phyloP scores from a whole-genome alignment of 2,797 vertebrate species.

The Nannoperca australis region DNA sequence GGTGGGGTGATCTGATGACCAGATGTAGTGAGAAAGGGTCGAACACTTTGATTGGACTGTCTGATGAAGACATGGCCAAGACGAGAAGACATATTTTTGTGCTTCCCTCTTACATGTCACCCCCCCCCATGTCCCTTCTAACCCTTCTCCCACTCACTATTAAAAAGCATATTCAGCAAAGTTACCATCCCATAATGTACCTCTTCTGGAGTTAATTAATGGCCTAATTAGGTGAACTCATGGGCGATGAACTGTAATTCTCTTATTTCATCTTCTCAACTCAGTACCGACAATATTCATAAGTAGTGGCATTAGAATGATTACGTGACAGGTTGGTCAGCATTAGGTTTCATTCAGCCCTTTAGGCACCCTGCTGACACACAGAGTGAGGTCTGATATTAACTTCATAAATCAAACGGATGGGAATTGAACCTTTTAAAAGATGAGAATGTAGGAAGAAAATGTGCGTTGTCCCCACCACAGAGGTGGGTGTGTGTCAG shows the following conservation, averaged over 20 bases:
- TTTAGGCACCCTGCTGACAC: constrained; percentile 37
- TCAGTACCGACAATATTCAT: constrained; percentile 82
- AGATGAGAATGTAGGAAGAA: background rate
- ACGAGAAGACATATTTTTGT: constrained; percentile 3
- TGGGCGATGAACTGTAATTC: constrained; percentile 77
- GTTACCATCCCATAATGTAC: constrained; percentile 49
- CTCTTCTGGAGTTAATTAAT: constrained; percentile 78
- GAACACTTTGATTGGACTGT: constrained; percentile 19
- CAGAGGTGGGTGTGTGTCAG: constrained; percentile 37
- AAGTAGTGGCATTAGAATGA: constrained; percentile 75
- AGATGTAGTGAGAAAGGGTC: constrained; percentile 2
- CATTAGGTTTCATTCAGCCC: constrained; percentile 31
- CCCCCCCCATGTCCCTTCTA: constrained; percentile 1
- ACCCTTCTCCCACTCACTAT: constrained; percentile 50
- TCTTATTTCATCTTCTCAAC: constrained; percentile 79
- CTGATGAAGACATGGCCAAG: constrained; percentile 23
- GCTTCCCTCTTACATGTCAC: background rate
- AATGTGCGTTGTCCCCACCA: background rate
- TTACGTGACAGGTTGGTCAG: constrained; percentile 54
- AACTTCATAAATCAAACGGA: constrained; percentile 46
- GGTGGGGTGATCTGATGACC: constrained; percentile 26
- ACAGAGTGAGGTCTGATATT: constrained; percentile 23
- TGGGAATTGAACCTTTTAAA: constrained; percentile 25
- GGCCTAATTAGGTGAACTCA: constrained; percentile 79
- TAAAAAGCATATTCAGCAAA: constrained; percentile 64